These are phyloP conservation scores for Cryptophagus acutangulus DNA, from an alignment of 2,888 invertebrate species.

Conservation along the genomic window DNA sequence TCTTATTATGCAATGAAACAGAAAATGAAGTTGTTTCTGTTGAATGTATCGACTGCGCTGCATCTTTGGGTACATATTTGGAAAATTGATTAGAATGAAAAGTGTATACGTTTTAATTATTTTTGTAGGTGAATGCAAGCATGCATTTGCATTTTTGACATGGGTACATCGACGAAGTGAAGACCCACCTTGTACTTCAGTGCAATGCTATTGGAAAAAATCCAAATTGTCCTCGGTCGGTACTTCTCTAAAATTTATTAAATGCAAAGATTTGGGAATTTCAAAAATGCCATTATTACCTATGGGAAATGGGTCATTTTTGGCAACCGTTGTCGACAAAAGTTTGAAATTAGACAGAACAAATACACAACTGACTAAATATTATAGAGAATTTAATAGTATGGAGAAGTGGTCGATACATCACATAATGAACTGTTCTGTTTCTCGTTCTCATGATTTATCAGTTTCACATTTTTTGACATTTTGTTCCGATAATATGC, in stretches of 20 bases:
- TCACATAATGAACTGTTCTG: too few species aligned
- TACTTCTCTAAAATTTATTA: conserved; percentile 8
- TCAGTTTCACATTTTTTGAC: too few species aligned
- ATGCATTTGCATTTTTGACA: conserved; percentile 20
- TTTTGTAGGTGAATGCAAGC: conserved; percentile 24
- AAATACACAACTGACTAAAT: conserved; percentile 21
- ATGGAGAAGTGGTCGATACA: not conserved
- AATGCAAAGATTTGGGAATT: conserved; percentile 17
- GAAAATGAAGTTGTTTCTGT: conserved; percentile 9
- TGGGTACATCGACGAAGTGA: conserved; percentile 18
- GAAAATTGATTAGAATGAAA: too few species aligned
- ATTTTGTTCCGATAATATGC: conserved; percentile 6
- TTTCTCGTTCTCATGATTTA: too few species aligned
- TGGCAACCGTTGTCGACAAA: conserved; percentile 10
- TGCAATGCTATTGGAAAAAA: conserved; percentile 15
- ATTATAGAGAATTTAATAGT: conserved; percentile 16
- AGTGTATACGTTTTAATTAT: too few species aligned
- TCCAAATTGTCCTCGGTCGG: conserved; percentile 16
- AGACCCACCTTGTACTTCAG: conserved; percentile 15
- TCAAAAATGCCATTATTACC: not conserved
- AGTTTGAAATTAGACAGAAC: conserved; percentile 20
- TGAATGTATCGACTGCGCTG: conserved; percentile 19
- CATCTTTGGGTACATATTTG: too few species aligned
- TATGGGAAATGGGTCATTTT: not conserved
- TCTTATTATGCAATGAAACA: conserved; percentile 16